Conservation (phyloP, 2,797 vertebrate species). For the Premnoplex brunnescens region DNA sequence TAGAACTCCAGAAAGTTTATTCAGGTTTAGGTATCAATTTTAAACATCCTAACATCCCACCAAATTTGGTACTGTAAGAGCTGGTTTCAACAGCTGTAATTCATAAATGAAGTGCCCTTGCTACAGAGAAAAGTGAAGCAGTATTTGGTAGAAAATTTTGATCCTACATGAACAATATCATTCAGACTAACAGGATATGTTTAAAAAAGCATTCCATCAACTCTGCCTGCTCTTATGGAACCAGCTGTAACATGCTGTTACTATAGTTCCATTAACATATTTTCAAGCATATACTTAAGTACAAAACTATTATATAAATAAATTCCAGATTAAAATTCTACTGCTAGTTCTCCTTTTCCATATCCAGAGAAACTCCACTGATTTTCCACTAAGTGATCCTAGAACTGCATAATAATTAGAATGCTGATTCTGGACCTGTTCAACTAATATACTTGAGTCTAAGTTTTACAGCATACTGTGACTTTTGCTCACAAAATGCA, state of each 20-base stretch:
- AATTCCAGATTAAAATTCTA: not conserved
- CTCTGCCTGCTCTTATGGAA: not conserved
- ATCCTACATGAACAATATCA: not conserved
- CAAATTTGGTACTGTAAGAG: slow-evolving; percentile 41
- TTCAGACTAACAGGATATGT: not conserved
- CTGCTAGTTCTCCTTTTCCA: not conserved
- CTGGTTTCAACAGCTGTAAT: not conserved
- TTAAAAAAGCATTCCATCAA: not conserved
- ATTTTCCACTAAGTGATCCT: not conserved
- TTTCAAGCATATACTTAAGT: not conserved
- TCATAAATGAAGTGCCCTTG: not conserved
- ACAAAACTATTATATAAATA: not conserved
- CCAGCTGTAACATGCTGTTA: not conserved
- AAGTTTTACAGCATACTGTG: not conserved
- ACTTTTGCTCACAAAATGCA: not conserved
- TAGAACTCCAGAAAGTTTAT: slow-evolving; percentile 54
- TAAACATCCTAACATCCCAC: slow-evolving; percentile 19
- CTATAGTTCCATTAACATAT: not conserved
- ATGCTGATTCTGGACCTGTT: not conserved
- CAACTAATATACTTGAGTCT: not conserved
- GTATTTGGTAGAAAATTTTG: not conserved
- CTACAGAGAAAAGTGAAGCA: not conserved
- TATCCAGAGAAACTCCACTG: not conserved
- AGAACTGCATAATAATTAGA: not conserved
- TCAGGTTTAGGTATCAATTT: slow-evolving; percentile 61